Evolutionary conservation across 2,113 vertebrate genomes (phyloP).

Genomic region (Pseudois nayaur): DNA sequence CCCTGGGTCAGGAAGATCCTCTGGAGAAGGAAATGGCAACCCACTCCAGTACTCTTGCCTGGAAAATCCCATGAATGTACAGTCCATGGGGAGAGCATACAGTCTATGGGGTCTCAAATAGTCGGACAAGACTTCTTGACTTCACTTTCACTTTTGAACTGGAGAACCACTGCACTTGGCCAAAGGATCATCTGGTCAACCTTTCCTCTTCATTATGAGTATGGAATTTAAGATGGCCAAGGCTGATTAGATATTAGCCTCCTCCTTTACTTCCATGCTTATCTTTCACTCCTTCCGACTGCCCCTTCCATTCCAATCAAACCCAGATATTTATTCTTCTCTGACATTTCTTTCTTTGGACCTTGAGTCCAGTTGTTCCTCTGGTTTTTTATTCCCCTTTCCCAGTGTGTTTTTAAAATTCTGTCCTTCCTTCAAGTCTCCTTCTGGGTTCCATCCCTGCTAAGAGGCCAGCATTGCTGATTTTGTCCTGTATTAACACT

Average conservation of each 20-base stretch:
- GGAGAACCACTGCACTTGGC: not conserved
- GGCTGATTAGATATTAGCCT: not conserved
- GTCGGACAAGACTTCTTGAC: accelerated
- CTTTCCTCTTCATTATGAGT: not conserved
- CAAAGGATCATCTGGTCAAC: not conserved
- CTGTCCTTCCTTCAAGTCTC: not conserved
- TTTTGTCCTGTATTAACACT: not conserved
- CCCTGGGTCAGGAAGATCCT: too few relatives aligned
- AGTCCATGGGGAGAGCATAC: too few relatives aligned
- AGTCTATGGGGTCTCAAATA: too few relatives aligned
- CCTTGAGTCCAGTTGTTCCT: not conserved
- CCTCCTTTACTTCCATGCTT: not conserved
- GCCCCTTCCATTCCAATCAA: not conserved
- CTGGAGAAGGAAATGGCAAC: too few relatives aligned
- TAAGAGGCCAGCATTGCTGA: not conserved
- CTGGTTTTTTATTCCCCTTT: not conserved
- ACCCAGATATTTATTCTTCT: not conserved
- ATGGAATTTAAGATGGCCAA: not conserved
- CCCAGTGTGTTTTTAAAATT: not conserved
- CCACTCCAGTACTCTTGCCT: too few relatives aligned
- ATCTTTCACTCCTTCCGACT: not conserved
- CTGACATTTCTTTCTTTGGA: not conserved
- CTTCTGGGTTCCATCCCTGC: not conserved
- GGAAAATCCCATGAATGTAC: too few relatives aligned
- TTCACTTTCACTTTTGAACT: too few relatives aligned